These are phyloP conservation scores for Ephialtes manifestator DNA, from an alignment of 2,888 invertebrate genomes.

Conservation along the genomic window DNA sequence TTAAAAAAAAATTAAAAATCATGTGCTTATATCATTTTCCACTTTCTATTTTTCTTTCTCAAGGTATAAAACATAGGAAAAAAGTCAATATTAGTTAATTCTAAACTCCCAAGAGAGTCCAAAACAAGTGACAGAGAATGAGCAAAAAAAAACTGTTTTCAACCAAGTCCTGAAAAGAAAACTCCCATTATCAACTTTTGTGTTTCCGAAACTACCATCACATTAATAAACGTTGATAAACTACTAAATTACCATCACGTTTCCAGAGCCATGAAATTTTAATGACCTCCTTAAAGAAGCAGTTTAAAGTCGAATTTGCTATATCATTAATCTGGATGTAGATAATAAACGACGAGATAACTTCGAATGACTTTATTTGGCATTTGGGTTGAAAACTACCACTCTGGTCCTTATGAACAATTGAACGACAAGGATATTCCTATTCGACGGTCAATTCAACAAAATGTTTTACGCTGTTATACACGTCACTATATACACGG, in stretches of 20 bases:
- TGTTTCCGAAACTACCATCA: not conserved
- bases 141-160: not conserved
- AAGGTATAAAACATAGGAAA: too few species aligned
- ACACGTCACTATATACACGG: not conserved
- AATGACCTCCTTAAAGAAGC: not conserved
- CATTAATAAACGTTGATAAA: not conserved
- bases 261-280: not conserved
- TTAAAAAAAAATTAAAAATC: not conserved
- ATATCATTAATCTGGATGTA: not conserved
- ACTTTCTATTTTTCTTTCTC: too few species aligned
- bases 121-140: too few species aligned
- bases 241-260: not conserved
- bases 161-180: not conserved
- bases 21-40: too few species aligned
- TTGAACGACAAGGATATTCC: conserved; percentile 4
- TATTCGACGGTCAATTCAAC: not conserved
- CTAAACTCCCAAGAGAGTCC: too few species aligned
- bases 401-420: not conserved
- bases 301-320: not conserved
- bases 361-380: not conserved
- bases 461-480: not conserved
- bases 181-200: too few species aligned
- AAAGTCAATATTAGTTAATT: too few species aligned
- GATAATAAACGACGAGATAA: conserved; percentile 15
- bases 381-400: not conserved